These are phyloP conservation scores for Lasioglossum oenotherae DNA, from an alignment of 2,888 invertebrate genomes.

Conservation along the genomic window DNA sequence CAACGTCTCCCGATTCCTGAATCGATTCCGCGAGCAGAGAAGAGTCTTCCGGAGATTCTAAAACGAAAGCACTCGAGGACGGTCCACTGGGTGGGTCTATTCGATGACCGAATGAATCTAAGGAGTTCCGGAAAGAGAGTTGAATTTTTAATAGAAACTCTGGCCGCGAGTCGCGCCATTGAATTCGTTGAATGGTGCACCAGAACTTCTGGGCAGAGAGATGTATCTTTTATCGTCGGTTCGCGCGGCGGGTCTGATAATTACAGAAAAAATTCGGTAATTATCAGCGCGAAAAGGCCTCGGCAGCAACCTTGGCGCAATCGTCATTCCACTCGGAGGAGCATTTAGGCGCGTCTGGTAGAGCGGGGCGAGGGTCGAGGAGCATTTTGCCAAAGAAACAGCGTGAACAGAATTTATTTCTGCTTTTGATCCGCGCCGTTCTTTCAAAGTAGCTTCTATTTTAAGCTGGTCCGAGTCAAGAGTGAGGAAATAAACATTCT, in stretches of 20 bases:
- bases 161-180: neutral
- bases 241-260: neutral
- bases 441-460: slow-evolving; percentile 48
- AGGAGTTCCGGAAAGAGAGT: neutral
- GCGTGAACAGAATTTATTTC: slow-evolving; percentile 43
- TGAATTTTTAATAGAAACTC: neutral
- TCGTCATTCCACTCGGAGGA: neutral
- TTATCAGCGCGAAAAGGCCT: neutral
- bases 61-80: neutral
- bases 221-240: neutral
- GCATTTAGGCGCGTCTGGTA: neutral
- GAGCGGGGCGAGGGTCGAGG: neutral
- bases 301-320: neutral
- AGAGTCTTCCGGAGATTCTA: neutral
- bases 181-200: neutral
- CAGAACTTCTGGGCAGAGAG: neutral
- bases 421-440: slow-evolving; percentile 37
- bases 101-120: neutral
- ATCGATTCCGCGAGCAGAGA: neutral
- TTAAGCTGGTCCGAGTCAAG: slow-evolving; percentile 24
- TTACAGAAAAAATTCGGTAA: neutral
- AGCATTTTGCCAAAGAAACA: slow-evolving; percentile 21
- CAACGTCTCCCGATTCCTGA: neutral
- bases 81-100: neutral
- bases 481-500: slow-evolving; percentile 31